A percentile compares a stretch with the other conserved stretches of the same genome.
Evolutionary conservation across 2,113 vertebrate species (phyloP).

Genomic region (Spermophilus dauricus): DNA sequence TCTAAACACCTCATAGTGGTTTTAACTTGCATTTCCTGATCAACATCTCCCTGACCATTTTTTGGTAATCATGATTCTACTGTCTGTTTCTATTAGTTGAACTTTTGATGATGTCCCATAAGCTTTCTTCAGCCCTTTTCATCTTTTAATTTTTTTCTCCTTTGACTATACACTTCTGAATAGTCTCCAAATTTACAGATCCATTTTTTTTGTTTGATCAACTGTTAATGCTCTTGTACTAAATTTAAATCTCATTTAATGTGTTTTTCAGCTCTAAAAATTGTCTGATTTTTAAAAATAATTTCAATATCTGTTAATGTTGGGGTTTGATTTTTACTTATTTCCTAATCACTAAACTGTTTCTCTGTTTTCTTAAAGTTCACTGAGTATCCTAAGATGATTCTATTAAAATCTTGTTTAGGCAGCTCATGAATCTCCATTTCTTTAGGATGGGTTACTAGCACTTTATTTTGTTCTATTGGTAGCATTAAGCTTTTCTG

Average conservation of each 20-base stretch:
- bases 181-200: background rate
- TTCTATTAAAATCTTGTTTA: background rate
- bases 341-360: background rate
- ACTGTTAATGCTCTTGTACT: background rate
- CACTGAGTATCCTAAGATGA: background rate
- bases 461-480: background rate
- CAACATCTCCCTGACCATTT: background rate
- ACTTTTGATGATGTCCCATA: background rate
- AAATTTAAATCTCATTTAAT: background rate
- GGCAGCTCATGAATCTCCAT: background rate
- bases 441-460: background rate
- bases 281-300: background rate
- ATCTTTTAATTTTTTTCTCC: background rate
- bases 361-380: background rate
- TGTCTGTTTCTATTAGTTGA: background rate
- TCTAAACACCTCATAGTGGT: no score
- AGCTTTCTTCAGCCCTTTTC: background rate
- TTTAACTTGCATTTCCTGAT: background rate
- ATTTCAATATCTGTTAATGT: background rate
- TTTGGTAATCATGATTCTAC: background rate
- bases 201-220: background rate
- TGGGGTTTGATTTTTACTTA: background rate
- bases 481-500: background rate
- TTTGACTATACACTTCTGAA: background rate
- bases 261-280: background rate